These are phyloP conservation scores for Leptodactylus fuscus DNA, from an alignment of 2,113 vertebrate species.

Conservation along the genomic window DNA sequence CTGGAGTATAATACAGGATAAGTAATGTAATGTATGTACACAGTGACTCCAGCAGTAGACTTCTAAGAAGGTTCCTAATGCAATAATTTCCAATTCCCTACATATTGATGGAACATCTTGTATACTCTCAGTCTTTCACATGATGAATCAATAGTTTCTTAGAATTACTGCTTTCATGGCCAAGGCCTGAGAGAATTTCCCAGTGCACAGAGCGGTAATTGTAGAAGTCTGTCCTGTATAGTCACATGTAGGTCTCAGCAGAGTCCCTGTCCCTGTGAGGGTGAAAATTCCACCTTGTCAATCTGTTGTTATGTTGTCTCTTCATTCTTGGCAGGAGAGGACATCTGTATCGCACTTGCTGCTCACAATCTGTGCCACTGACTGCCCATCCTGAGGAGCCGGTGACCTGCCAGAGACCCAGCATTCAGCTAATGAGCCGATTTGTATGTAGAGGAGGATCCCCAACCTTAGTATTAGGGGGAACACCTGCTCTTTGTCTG, in stretches of 20 bases:
- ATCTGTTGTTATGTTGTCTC: not conserved
- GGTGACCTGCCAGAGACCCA: not conserved
- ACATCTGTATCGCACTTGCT: not conserved
- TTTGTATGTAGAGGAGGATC: not conserved
- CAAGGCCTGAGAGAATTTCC: not conserved
- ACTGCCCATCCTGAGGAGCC: not conserved
- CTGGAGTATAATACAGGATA: no score
- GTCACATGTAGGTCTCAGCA: not conserved
- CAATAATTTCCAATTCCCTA: no score
- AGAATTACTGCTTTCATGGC: not conserved
- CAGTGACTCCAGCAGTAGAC: no score
- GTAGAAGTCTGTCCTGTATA: not conserved
- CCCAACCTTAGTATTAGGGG: not conserved
- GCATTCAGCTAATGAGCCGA: not conserved
- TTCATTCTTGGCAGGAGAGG: not conserved
- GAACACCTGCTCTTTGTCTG: not conserved
- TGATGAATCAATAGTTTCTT: not conserved
- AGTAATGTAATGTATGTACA: no score
- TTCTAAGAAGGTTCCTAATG: no score
- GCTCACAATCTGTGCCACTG: conserved; percentile 26
- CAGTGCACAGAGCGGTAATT: not conserved
- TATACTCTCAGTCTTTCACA: not conserved
- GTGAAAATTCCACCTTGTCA: not conserved
- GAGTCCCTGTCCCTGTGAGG: not conserved
- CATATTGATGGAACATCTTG: not conserved